Evolutionary conservation across 1,140 invertebrate genomes (phyloP).

Genomic region (Laodelphax striatellus): DNA sequence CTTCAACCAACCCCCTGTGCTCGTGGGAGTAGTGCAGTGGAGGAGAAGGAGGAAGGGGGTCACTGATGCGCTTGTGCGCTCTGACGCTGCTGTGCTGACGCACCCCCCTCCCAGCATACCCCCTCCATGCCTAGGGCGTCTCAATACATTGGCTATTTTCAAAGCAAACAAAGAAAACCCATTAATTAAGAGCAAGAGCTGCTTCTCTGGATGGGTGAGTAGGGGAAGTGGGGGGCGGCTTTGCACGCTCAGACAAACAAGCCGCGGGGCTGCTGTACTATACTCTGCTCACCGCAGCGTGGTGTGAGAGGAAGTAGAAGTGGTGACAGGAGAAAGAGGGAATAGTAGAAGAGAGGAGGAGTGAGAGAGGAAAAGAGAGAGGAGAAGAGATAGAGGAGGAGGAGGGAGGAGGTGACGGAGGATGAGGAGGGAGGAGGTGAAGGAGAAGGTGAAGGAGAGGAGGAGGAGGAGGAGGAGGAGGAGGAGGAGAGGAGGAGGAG

Average conservation of each 20-base stretch:
- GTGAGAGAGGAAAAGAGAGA: too few relatives aligned
- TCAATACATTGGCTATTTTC: constrained; percentile 3
- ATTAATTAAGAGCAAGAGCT: constrained; percentile 3
- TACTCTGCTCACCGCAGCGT: neutral
- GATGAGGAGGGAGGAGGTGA: neutral
- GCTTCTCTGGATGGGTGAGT: neutral
- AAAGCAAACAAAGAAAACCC: constrained; percentile 3
- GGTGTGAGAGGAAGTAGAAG: neutral
- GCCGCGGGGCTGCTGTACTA: neutral
- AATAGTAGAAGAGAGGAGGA: neutral
- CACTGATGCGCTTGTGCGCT: constrained; percentile 1
- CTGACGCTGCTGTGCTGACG: neutral
- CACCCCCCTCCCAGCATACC: too few relatives aligned
- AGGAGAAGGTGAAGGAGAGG: neutral
- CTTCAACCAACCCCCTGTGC: too few relatives aligned
- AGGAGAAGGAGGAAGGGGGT: too few relatives aligned
- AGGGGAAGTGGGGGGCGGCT: neutral
- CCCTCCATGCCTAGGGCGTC: neutral
- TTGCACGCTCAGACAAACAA: neutral
- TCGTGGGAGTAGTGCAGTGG: too few relatives aligned
- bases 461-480: neutral
- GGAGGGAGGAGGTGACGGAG: neutral
- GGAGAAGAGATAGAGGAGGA: neutral
- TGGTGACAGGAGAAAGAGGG: neutral
- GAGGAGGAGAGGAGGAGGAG: neutral